Evolutionary conservation across 2,888 invertebrate species (phyloP).

Genomic region (Drosophila mulleri): DNA sequence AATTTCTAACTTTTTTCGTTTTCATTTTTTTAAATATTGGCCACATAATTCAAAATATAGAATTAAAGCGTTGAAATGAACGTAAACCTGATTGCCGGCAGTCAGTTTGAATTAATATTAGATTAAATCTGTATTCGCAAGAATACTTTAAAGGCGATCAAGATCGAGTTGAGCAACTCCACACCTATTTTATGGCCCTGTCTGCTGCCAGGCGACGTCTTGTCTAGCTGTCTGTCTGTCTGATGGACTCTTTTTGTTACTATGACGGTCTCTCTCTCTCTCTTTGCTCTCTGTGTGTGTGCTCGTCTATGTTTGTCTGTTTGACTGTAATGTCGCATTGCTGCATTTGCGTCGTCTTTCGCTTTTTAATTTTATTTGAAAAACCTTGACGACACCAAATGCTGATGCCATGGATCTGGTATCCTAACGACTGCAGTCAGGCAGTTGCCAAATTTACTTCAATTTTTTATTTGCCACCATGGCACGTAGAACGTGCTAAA

Average conservation of each 20-base stretch:
- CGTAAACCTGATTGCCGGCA: no score
- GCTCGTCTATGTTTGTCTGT: slow-evolving; percentile 35
- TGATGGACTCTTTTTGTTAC: slow-evolving; percentile 15
- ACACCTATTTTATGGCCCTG: slow-evolving; percentile 40
- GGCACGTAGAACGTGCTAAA: slow-evolving; percentile 79
- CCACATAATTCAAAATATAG: background rate
- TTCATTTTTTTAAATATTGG: background rate
- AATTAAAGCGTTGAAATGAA: background rate
- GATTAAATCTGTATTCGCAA: background rate
- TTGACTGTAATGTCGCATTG: slow-evolving; percentile 70
- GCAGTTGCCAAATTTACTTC: slow-evolving; percentile 78
- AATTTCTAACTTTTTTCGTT: background rate
- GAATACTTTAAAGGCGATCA: slow-evolving; percentile 1
- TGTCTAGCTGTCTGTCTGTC: slow-evolving; percentile 52
- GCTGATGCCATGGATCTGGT: slow-evolving; percentile 64
- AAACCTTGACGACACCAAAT: slow-evolving; percentile 55
- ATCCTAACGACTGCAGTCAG: slow-evolving; percentile 66
- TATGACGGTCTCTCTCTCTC: no score
- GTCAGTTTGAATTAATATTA: background rate
- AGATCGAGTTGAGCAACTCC: slow-evolving; percentile 24
- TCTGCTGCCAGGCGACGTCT: slow-evolving; percentile 38
- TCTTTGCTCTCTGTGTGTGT: background rate
- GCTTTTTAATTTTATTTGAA: slow-evolving; percentile 37
- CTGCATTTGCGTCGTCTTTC: slow-evolving; percentile 52
- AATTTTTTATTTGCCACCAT: slow-evolving; percentile 74